These are phyloP conservation scores for Apantesis nais DNA, from an alignment of 2,888 invertebrate genomes.

Conservation along the genomic window DNA sequence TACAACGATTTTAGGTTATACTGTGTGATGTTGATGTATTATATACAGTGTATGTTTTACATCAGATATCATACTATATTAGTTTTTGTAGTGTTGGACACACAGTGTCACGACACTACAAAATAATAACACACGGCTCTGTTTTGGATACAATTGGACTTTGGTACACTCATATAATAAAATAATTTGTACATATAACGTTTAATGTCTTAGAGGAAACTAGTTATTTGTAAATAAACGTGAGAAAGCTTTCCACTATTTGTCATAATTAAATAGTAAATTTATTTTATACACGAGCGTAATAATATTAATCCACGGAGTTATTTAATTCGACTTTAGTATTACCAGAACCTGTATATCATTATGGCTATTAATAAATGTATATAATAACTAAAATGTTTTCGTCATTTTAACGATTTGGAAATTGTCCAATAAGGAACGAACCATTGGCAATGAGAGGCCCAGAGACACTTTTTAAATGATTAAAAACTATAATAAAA, in stretches of 20 bases:
- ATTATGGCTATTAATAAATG: slow-evolving; percentile 12
- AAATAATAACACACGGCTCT: neutral
- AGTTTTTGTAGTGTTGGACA: neutral
- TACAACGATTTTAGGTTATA: no score
- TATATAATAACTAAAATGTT: slow-evolving; percentile 28
- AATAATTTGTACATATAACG: no score
- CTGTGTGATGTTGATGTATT: no score
- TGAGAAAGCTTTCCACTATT: neutral
- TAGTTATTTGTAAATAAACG: no score
- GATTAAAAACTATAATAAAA: neutral
- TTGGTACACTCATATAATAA: no score
- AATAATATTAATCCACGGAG: neutral
- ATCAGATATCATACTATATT: neutral
- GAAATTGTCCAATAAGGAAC: slow-evolving; percentile 42
- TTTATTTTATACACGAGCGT: slow-evolving; percentile 8
- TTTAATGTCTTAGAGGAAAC: no score
- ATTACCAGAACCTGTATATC: slow-evolving; percentile 9
- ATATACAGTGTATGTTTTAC: no score
- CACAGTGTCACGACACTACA: neutral
- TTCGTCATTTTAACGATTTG: slow-evolving; percentile 39
- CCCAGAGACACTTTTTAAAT: slow-evolving; percentile 14
- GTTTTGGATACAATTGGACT: neutral
- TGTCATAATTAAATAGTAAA: neutral
- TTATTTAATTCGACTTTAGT: neutral
- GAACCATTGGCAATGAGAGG: slow-evolving; percentile 22